Base-by-base conservation (phyloP, 2,888 invertebrate species). In the Trichopoda pennipes region DNA sequence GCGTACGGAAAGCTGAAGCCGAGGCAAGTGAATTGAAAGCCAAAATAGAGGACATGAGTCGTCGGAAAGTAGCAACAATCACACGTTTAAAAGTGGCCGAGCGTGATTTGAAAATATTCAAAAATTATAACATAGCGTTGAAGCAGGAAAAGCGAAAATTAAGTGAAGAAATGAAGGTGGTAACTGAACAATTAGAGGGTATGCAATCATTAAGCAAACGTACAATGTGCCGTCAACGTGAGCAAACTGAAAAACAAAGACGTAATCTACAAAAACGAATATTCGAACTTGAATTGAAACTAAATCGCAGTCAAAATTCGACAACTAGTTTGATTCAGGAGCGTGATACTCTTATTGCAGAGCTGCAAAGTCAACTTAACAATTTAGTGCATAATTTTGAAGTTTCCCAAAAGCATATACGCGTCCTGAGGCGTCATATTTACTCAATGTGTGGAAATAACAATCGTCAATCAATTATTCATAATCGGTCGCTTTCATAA, bases 321-420 rank as follows among this genome's bases (percentile, higher is more conserved):
- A 89, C 91, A 4, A 85, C 87, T 1, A 86, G 87, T 35, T 81
- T 90, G 6, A 87, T 91, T 12, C 87, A 89, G 68, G 91, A 91
- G 66, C 89, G 91, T 0, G 91, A 91, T 72, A 89, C 88, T 28
- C 85, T 90, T 1, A 91, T 91, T 53, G 87, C 88, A 42, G 89
- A 90, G 70, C 84, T 91, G 75, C 90, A 91, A 81, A 86, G 86
- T 3, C 90, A 91, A 74, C 84, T 91, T 3, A 89, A 89, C 49
- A 88, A 88, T 9, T 81, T 91, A 14, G 90, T 90, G 9, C 88
- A 89, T 72, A 90, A 90, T 64, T 91, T 91, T 53, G 90, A 91
- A 78, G 88, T 90, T 7, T 90, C 91, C 2, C 90, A 91, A 85
- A 89, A 88, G 68, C 91, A 91, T 76, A 91, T 91, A 47, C 88